These are phyloP conservation scores for Drosophila mulleri DNA, from an alignment of 2,888 invertebrate species.

Conservation along the genomic window DNA sequence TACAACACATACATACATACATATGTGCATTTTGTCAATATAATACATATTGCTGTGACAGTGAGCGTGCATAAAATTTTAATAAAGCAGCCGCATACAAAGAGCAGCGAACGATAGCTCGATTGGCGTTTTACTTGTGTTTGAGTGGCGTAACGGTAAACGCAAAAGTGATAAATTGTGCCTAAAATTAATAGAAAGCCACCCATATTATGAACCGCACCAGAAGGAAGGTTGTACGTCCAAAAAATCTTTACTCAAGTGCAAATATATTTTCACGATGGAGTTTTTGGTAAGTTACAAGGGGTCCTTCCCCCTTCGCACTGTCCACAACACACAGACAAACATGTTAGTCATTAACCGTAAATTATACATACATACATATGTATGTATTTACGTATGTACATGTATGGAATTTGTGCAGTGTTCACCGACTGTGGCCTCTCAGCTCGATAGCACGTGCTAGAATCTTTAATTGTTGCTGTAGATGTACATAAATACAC, in stretches of 20 bases:
- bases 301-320: slow-evolving; percentile 7
- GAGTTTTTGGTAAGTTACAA: slow-evolving; percentile 88
- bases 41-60: background rate
- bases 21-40: slow-evolving; percentile 9
- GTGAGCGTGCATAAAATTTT: slow-evolving; percentile 29
- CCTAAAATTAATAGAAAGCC: slow-evolving; percentile 13
- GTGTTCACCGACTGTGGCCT: background rate
- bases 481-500: background rate
- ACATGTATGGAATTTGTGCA: background rate
- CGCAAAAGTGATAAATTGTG: slow-evolving; percentile 37
- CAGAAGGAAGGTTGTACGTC: slow-evolving; percentile 86
- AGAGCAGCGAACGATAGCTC: background rate
- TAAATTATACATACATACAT: slow-evolving; percentile 32
- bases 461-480: slow-evolving; percentile 13
- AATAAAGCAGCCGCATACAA: slow-evolving; percentile 27
- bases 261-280: slow-evolving; percentile 88
- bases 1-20: background rate
- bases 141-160: slow-evolving; percentile 54
- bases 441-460: slow-evolving; percentile 49
- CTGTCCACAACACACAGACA: background rate
- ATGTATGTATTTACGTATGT: too few relatives aligned
- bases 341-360: slow-evolving; percentile 47
- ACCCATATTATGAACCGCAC: slow-evolving; percentile 83
- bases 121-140: slow-evolving; percentile 22
- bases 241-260: slow-evolving; percentile 87